A percentile compares a stretch with the other conserved stretches of the same genome.
Conservation (phyloP, 2,888 invertebrate genomes). For the Himalopsyche kuldschensis region DNA sequence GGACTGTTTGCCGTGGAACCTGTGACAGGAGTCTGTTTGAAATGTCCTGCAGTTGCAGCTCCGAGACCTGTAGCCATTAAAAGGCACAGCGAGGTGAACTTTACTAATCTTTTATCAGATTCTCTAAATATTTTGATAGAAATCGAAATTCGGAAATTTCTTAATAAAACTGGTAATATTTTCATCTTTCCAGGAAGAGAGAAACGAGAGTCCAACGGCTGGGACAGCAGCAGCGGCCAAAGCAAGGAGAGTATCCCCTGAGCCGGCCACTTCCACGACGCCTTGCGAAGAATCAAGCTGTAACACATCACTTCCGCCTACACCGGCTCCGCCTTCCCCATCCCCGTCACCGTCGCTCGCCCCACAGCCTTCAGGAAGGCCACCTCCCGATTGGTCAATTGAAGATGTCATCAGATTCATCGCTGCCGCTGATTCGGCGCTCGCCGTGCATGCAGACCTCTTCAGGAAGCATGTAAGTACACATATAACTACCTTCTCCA, state of each 20-base stretch:
- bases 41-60: constrained; percentile 50
- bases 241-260: constrained; percentile 56
- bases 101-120: too few species aligned
- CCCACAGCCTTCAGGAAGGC: constrained; percentile 48
- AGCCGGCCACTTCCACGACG: constrained; percentile 72
- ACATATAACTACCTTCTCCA: too few species aligned
- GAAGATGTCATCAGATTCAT: constrained; percentile 94
- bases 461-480: constrained; percentile 88
- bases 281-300: constrained; percentile 42
- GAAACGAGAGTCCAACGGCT: constrained; percentile 33
- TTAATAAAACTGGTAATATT: too few species aligned
- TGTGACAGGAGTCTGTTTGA: constrained; percentile 51
- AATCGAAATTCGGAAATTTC: too few species aligned
- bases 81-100: constrained; percentile 46
- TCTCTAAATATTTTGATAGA: too few species aligned
- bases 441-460: constrained; percentile 86
- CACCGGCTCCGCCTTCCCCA: constrained; percentile 22
- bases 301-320: constrained; percentile 42
- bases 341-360: constrained; percentile 48
- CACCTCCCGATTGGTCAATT: constrained; percentile 86
- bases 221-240: constrained; percentile 43
- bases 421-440: constrained; percentile 78
- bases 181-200: constrained; percentile 15
- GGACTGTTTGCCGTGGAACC: constrained; percentile 60
- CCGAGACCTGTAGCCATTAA: constrained; percentile 49